Base-by-base conservation (phyloP, 2,888 invertebrate species). In the Buathra laborator region DNA sequence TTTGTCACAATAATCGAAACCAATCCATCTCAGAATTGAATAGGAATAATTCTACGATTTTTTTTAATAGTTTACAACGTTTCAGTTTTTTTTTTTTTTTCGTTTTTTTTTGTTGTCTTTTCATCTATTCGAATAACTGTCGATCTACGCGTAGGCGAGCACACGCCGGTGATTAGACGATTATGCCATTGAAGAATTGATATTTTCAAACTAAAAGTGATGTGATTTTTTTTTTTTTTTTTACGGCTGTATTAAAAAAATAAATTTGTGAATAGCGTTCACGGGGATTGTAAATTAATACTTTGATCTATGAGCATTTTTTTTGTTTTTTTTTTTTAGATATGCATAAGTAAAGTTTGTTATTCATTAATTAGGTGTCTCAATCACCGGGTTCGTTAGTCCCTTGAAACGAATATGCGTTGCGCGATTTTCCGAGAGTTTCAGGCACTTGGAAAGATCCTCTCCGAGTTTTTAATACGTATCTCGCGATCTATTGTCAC, bases 371-470 rank as follows among this genome's bases (percentile, higher is more conserved):
- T 37, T 37, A 9, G 37, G 37, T 37, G 7, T 9, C 5, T 9
- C 37, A 37, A 37, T 37, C 37, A 37, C 37, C 37, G 37, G 37
- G 6, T 9, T 37, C 37, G 37, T 37, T 37, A 5, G 37, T 5
- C 37, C 37, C 9, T 9, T 37, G 37, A 37, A 37, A 37, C 37
- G 37, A 37, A 7, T 37, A 9, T 37, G 37, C 5, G 37, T 37
- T 37, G 37, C 37, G 37, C 37, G 37, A 37, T 37, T 37, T 37
- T 37, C 37, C 37, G 56, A 16, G 51, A 53, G 10, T 62, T 62
- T 68, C 24, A 75, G 76, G 48, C 75, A 80, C 64, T 71, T 71
- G 74, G 53, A 66, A 64, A 74, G 46, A 78, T 68, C 6, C 43
- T 83, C 53, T 67, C 44, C 44, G 44, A 14, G 44, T 44, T 66